Evolutionary conservation across 2,797 vertebrate genomes (phyloP).

Genomic region (Megaceryle alcyon): DNA sequence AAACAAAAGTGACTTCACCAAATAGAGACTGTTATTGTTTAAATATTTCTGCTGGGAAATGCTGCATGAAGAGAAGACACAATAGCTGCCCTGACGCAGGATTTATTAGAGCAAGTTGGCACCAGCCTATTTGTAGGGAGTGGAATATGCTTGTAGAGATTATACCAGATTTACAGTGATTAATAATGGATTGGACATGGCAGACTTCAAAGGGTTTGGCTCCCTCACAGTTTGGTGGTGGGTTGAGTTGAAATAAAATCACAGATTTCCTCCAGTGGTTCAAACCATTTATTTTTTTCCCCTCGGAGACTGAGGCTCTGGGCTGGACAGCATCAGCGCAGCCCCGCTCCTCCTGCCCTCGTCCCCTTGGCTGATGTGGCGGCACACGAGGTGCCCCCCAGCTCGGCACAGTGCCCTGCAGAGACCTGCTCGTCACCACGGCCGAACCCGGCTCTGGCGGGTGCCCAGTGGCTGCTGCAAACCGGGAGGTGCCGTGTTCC

Average conservation of each 20-base stretch:
- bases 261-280: not conserved
- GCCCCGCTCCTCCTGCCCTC: rapidly evolving
- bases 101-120: constrained; percentile 69
- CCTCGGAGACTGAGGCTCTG: not conserved
- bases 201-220: constrained; percentile 13
- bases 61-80: constrained; percentile 36
- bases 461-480: rapidly evolving
- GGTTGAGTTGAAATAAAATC: not conserved
- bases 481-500: rapidly evolving
- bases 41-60: constrained; percentile 72
- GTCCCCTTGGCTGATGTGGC: rapidly evolving
- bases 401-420: rapidly evolving
- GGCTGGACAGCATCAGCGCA: not conserved
- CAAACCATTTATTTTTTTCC: not conserved
- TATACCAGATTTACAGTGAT: constrained; percentile 76
- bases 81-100: constrained; percentile 48
- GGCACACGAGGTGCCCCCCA: rapidly evolving
- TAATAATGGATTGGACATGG: constrained; percentile 66
- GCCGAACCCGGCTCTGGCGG: not conserved
- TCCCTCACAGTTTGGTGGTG: not conserved
- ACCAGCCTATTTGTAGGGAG: constrained; percentile 57
- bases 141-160: constrained; percentile 75
- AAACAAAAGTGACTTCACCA: constrained; percentile 68
- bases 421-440: rapidly evolving
- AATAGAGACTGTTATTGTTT: constrained; percentile 57